A percentile compares a stretch with the other conserved stretches of the same genome.
Conservation (phyloP, 2,113 vertebrate genomes). For the Amphilophus citrinellus region DNA sequence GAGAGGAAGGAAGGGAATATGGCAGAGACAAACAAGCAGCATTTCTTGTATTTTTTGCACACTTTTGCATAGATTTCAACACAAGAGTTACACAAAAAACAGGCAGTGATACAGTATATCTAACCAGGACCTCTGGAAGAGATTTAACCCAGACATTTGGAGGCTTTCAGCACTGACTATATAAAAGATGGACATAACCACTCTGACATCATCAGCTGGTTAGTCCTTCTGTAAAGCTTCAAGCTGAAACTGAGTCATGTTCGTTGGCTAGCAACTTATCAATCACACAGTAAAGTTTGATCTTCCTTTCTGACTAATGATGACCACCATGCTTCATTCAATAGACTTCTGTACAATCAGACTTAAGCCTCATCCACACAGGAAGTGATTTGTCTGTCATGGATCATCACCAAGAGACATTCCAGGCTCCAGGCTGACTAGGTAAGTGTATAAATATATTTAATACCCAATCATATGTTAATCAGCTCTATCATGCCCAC, state of each 20-base stretch:
- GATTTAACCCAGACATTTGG: background rate
- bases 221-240: background rate
- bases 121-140: background rate
- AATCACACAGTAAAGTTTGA: no score
- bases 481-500: background rate
- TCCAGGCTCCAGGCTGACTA: background rate
- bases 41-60: background rate
- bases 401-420: background rate
- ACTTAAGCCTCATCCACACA: background rate
- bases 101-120: background rate
- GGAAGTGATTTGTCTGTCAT: background rate
- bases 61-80: background rate
- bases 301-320: background rate
- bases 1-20: background rate
- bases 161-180: background rate
- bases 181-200: background rate
- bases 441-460: background rate
- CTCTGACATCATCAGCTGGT: background rate
- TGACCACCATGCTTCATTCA: background rate
- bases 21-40: background rate
- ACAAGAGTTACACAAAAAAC: rapidly evolving
- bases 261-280: no score
- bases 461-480: background rate
- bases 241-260: no score
- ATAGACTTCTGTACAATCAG: background rate